phyloP scores from a whole-genome alignment of 2,797 vertebrate genomes.

The Vipera latastei region DNA sequence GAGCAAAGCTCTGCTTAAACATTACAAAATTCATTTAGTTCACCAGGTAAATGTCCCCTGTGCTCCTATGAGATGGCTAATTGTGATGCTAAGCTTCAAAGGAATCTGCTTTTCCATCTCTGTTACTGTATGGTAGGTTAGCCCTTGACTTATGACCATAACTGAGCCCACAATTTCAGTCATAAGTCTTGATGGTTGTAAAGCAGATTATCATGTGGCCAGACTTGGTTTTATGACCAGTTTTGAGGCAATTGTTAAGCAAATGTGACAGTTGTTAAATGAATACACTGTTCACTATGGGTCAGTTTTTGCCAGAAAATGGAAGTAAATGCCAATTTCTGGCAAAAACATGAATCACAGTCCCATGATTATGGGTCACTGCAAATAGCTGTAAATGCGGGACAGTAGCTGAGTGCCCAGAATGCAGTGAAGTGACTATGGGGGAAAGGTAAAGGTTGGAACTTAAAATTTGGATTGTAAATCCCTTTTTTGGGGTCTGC shows the following conservation, averaged over 20 bases:
- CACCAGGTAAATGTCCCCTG: not conserved
- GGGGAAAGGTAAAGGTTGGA: not conserved
- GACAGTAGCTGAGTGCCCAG: not conserved
- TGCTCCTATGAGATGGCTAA: not conserved
- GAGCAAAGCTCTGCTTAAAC: not conserved
- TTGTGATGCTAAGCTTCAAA: not conserved
- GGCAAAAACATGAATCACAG: not conserved
- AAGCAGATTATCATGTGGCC: not conserved
- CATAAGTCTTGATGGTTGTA: not conserved
- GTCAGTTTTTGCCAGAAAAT: too few species aligned
- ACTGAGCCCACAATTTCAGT: not conserved
- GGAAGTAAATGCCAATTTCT: not conserved
- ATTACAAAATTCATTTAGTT: not conserved
- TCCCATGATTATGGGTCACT: not conserved
- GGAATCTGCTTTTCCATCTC: not conserved
- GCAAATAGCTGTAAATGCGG: not conserved
- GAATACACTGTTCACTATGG: too few species aligned
- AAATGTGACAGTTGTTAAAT: too few species aligned
- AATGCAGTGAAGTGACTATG: not conserved
- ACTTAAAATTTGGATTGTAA: not conserved
- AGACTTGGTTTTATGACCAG: too few species aligned
- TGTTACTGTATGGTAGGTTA: not conserved
- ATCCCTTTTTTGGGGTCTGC: not conserved
- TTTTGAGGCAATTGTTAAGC: too few species aligned
- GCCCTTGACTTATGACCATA: not conserved